Evolutionary conservation across 2,113 vertebrate genomes (phyloP).

Genomic region (Electrona antarctica): DNA sequence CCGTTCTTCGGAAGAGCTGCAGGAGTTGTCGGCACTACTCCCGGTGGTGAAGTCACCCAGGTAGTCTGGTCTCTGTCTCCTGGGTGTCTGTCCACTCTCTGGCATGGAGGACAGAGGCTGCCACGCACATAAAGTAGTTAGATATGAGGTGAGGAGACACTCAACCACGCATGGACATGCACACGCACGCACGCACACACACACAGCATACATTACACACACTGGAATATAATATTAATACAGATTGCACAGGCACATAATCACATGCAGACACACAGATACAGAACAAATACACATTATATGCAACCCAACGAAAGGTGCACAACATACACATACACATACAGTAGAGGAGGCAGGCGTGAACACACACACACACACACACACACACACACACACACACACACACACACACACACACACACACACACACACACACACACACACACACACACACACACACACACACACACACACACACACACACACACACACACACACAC

Average conservation of each 20-base stretch:
- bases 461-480: slow-evolving; percentile 27
- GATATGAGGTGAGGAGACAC: too few relatives aligned
- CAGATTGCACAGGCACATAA: not conserved
- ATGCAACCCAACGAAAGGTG: too few relatives aligned
- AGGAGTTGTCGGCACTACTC: slow-evolving; percentile 83
- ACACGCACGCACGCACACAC: not conserved
- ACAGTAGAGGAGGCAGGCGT: not conserved
- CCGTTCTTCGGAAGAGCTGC: slow-evolving; percentile 81
- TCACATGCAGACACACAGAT: not conserved
- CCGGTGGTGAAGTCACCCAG: slow-evolving; percentile 76
- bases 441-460: slow-evolving; percentile 12
- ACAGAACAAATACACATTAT: not conserved
- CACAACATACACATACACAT: slow-evolving; percentile 23
- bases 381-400: slow-evolving; percentile 3
- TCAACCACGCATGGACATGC: too few relatives aligned
- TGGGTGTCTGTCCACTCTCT: slow-evolving; percentile 84
- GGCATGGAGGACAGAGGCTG: slow-evolving; percentile 93
- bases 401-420: slow-evolving; percentile 31
- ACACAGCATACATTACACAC: not conserved
- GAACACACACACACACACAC: slow-evolving; percentile 24
- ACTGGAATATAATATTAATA: not conserved
- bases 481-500: slow-evolving; percentile 30
- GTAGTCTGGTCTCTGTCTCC: slow-evolving; percentile 75
- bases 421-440: slow-evolving; percentile 21
- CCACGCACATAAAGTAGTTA: not conserved